Base-by-base conservation (phyloP, 1,140 invertebrate species). In the Polyergus mexicanus region DNA sequence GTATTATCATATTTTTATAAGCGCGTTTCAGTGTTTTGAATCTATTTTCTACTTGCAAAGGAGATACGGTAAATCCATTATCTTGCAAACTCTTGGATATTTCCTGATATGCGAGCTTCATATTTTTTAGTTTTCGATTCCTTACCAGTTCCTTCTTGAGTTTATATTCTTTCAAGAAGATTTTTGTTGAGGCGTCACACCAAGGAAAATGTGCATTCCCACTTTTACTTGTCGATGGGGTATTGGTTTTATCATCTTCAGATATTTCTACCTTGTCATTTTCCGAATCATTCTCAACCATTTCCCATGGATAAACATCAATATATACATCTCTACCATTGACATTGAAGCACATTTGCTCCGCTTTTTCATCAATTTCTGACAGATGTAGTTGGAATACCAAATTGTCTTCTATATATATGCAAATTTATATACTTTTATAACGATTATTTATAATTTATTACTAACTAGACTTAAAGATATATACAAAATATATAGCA, bases 1-100 rank as follows among this genome's bases (percentile, higher is more conserved):
- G n/a, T 25, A 62, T 44, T n/a, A 83, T 74, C 78, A 83, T 83
- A 16, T 83, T 83, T 13, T 83, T 83, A 8, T 83, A 83, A 35
- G 78, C 78, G 10, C 78, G 78, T 35, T 83, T 83, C 1, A 83
- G 41, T 3, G 78, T 83, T 44, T 83, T 83, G 1, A 60, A 83
- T 83, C 78, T 32, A 10, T 83, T 83, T 19, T 83, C 78, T 5
- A 83, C 78, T 62, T 83, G 78, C 5, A 83, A 16, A 5, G 78
- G 56, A 1, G 78, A 74, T 11, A 83, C 78, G 0, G 11, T 47
- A 11, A 83, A 83, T 19, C 68, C 68, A 16, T 60, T 83, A 0
- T 83, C 68, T 8, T 16, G 13, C n/a, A 83, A n/a, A 35, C 16
- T 83, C 0, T 72, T 16, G 2, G 78, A 58, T 62, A 83, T 83